Percentiles rank a stretch among this genome's conserved stretches.
Conservation (phyloP, 2,113 vertebrate species). For the Notechis scutatus region DNA sequence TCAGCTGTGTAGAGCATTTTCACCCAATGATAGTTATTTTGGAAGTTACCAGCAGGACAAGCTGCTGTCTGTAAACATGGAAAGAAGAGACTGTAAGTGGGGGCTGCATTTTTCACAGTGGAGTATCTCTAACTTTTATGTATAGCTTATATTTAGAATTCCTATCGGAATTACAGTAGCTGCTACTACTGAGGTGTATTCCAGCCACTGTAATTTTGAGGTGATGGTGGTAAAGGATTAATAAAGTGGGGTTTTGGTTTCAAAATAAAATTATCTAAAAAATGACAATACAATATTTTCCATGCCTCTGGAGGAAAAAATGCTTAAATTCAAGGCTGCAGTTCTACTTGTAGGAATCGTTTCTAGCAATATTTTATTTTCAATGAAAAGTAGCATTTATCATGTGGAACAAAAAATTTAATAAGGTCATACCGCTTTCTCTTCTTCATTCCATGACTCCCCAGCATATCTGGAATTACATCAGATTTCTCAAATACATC, state of each 20-base stretch:
- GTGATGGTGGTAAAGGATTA: not conserved
- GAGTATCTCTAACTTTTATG: not conserved
- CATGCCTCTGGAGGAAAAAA: not conserved
- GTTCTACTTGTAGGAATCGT: not conserved
- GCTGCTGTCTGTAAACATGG: slow-evolving; percentile 16
- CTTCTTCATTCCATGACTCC: not conserved
- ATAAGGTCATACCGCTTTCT: not conserved
- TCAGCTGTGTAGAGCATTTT: slow-evolving; percentile 5
- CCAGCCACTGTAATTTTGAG: not conserved
- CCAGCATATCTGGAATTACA: not conserved
- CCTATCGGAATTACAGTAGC: not conserved
- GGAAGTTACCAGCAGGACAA: slow-evolving; percentile 1
- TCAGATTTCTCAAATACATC: not conserved
- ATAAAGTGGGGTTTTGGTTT: not conserved
- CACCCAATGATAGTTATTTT: slow-evolving; percentile 23
- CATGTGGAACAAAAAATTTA: not conserved
- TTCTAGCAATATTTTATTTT: not conserved
- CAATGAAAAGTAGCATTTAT: not conserved
- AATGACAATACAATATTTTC: not conserved
- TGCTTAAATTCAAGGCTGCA: not conserved
- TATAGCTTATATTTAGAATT: not conserved
- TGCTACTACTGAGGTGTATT: not conserved
- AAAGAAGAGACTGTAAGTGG: not conserved
- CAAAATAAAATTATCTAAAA: not conserved
- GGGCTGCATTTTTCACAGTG: not conserved